phyloP scores from a whole-genome alignment of 2,113 vertebrate genomes.

The Clarias macrocephalus region DNA sequence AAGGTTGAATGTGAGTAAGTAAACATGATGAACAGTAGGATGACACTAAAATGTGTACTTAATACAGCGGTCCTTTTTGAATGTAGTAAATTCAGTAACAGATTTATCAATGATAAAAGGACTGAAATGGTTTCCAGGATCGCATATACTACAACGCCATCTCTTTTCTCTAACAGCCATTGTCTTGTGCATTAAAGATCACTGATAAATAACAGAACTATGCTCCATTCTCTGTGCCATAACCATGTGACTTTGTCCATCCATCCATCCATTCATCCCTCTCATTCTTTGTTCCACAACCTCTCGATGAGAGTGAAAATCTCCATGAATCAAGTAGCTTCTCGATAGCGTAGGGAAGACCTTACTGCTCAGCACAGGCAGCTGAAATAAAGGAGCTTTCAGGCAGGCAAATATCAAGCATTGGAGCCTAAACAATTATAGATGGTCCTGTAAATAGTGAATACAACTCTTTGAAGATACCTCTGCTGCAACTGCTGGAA shows the following conservation, averaged over 20 bases:
- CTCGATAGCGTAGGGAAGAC: neutral
- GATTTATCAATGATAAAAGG: neutral
- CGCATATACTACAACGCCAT: neutral
- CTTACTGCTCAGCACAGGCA: conserved; percentile 12
- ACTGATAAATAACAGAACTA: neutral
- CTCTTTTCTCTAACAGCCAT: neutral
- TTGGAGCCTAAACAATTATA: conserved; percentile 70
- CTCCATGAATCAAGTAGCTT: conserved; percentile 32
- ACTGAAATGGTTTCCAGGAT: neutral
- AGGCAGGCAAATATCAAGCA: conserved; percentile 62
- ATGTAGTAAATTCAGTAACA: neutral
- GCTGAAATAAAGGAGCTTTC: conserved; percentile 60
- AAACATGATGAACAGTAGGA: too few relatives aligned
- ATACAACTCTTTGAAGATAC: conserved; percentile 40
- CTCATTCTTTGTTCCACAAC: neutral
- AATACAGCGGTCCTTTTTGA: too few relatives aligned
- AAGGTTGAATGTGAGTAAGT: neutral
- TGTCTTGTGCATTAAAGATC: neutral
- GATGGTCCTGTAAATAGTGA: conserved; percentile 73
- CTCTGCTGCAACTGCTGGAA: neutral
- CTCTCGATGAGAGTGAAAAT: neutral
- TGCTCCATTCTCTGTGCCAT: neutral
- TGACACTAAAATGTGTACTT: too few relatives aligned
- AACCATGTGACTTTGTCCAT: neutral
- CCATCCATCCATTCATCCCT: neutral